Evolutionary conservation across 2,113 vertebrate genomes (phyloP).

Genomic region (Sphyrna mokarran): DNA sequence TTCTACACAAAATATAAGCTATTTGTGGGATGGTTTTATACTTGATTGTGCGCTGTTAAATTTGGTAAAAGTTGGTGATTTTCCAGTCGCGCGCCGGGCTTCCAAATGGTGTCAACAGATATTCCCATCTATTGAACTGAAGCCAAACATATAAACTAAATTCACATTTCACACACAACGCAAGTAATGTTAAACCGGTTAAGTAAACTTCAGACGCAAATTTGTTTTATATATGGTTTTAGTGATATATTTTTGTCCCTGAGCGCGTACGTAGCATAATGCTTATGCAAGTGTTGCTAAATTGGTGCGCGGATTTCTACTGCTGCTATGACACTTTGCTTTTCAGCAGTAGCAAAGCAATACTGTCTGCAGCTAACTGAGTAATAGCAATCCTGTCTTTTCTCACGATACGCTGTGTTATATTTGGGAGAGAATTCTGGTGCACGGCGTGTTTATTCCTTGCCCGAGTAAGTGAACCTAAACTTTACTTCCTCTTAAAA

Average conservation of each 20-base stretch:
- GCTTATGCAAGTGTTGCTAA: background rate
- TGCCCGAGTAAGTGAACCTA: background rate
- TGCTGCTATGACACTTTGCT: background rate
- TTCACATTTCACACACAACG: background rate
- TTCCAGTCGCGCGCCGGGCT: background rate
- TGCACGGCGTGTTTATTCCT: constrained; percentile 12
- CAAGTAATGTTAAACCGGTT: background rate
- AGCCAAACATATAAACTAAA: background rate
- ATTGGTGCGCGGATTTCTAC: background rate
- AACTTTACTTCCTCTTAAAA: background rate
- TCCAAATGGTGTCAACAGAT: no score
- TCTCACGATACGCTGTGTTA: constrained; percentile 8
- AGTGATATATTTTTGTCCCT: background rate
- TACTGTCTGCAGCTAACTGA: background rate
- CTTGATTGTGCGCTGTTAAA: background rate
- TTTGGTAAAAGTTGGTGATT: background rate
- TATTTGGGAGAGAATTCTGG: background rate
- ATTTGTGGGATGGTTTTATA: background rate
- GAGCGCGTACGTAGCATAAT: no score
- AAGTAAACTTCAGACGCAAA: background rate
- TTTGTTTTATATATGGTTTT: background rate
- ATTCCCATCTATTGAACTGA: background rate
- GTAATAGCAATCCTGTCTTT: constrained; percentile 11
- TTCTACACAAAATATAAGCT: background rate
- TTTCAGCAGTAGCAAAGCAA: background rate